These are phyloP conservation scores for Pitangus sulphuratus DNA, from an alignment of 2,797 vertebrate species.

Conservation along the genomic window DNA sequence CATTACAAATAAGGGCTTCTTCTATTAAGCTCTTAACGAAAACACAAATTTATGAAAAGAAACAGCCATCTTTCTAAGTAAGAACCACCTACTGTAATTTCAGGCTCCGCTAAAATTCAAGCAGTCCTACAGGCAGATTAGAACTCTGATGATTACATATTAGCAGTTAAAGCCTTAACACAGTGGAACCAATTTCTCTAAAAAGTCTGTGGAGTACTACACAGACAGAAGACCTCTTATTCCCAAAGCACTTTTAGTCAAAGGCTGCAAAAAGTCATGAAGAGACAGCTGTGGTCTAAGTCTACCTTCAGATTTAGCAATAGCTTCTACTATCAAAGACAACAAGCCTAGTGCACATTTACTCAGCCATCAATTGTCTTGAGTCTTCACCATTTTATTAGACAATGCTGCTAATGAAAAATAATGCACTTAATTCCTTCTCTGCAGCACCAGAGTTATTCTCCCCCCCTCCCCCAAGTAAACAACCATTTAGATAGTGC, in stretches of 20 bases:
- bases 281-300: background rate
- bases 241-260: background rate
- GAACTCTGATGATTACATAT: background rate
- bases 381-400: background rate
- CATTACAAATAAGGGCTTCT: background rate
- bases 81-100: background rate
- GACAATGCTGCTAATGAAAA: background rate
- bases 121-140: background rate
- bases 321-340: background rate
- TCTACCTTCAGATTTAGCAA: background rate
- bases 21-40: background rate
- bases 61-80: background rate
- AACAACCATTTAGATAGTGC: background rate
- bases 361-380: background rate
- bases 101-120: background rate
- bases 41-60: background rate
- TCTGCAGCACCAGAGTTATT: accelerated
- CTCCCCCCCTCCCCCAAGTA: too few relatives aligned
- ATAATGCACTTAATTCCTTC: background rate
- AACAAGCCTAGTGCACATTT: background rate
- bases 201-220: background rate
- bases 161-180: background rate
- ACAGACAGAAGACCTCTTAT: background rate
- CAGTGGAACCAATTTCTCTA: background rate
- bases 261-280: background rate